These are phyloP conservation scores for Brachionus paranguensis DNA, from an alignment of 1,140 invertebrate species.

Conservation along the genomic window DNA sequence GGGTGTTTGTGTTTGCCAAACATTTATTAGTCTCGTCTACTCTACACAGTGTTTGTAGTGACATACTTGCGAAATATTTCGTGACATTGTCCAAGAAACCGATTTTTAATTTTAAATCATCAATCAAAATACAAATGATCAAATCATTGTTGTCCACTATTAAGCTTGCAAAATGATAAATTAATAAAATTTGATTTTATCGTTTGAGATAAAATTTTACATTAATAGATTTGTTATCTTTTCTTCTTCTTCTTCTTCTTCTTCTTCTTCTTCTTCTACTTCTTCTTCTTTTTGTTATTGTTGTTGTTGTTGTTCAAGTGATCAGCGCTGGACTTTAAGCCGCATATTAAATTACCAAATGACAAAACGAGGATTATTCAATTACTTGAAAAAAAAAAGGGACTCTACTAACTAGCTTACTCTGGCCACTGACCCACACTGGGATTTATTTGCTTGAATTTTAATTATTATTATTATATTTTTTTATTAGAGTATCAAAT, in stretches of 20 bases:
- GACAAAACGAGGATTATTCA: neutral
- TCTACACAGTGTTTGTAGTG: neutral
- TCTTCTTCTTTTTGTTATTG: neutral
- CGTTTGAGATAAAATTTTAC: neutral
- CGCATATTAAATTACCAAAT: neutral
- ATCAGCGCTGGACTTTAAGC: neutral
- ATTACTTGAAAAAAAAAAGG: neutral
- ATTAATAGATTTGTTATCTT: neutral
- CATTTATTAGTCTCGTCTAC: constrained; percentile 17
- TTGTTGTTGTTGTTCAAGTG: neutral
- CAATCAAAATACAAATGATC: neutral
- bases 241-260: neutral
- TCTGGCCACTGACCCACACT: neutral
- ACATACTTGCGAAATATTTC: constrained; percentile 30
- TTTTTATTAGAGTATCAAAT: neutral
- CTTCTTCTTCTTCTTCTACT: neutral
- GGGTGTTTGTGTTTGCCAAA: constrained; percentile 6
- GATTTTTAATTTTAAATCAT: neutral
- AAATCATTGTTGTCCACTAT: neutral
- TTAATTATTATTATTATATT: neutral
- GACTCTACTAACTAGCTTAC: neutral
- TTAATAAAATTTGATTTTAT: constrained; percentile 3
- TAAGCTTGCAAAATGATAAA: neutral
- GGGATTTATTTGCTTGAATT: neutral
- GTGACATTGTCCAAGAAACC: neutral